phyloP scores from a whole-genome alignment of 2,888 invertebrate genomes.

The Ichneumoninae sp. region DNA sequence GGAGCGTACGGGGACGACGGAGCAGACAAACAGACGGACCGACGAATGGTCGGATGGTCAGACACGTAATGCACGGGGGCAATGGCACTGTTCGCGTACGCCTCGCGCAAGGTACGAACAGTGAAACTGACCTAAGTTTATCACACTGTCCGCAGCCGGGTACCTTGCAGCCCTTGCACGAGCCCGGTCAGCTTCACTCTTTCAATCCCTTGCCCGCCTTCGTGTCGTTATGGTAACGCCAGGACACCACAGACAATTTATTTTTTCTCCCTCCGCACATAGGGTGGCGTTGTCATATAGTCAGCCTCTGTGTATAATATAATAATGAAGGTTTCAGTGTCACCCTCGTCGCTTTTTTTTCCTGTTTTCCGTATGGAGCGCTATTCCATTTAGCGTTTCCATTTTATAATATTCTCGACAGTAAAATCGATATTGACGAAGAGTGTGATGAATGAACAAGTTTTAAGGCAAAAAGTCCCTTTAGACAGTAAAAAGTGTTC shows the following conservation, averaged over 20 bases:
- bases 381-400: background rate
- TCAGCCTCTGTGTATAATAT: background rate
- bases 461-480: background rate
- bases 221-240: slow-evolving; percentile 76
- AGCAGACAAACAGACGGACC: slow-evolving; percentile 25
- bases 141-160: background rate
- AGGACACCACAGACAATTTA: slow-evolving; percentile 71
- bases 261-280: slow-evolving; percentile 37
- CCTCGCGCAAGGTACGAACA: slow-evolving; percentile 32
- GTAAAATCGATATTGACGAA: background rate
- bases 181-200: slow-evolving; percentile 4
- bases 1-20: slow-evolving; percentile 7
- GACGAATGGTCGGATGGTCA: slow-evolving; percentile 53
- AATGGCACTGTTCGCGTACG: slow-evolving; percentile 70
- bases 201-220: slow-evolving; percentile 33
- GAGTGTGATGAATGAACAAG: background rate
- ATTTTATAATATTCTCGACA: background rate
- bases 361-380: background rate
- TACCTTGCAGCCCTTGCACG: background rate
- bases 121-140: slow-evolving; percentile 13
- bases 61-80: slow-evolving; percentile 75
- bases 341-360: background rate
- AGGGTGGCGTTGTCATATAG: slow-evolving; percentile 16
- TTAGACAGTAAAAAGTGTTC: too few species aligned
- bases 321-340: background rate